Percentiles rank a stretch among this genome's conserved stretches.
Conservation (phyloP, 1,140 invertebrate genomes). For the Aethina tumida region DNA sequence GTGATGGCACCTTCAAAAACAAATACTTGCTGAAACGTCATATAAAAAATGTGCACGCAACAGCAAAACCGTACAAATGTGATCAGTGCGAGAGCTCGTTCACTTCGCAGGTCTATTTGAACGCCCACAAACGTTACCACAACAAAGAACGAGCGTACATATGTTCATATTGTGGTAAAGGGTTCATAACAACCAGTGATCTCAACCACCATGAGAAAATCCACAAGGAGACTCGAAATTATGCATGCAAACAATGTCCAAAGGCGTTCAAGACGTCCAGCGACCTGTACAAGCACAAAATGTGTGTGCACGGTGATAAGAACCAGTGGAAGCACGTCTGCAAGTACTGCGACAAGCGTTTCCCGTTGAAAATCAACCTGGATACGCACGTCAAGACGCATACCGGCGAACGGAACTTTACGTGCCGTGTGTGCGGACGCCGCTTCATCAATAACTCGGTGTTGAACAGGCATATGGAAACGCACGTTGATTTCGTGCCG, state of each 20-base stretch:
- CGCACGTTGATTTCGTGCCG: constrained; percentile 21
- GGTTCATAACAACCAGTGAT: constrained; percentile 43
- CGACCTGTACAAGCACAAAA: constrained; percentile 27
- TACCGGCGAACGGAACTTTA: constrained; percentile 31
- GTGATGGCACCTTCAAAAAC: constrained; percentile 18
- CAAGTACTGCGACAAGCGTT: constrained; percentile 17
- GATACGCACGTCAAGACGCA: constrained; percentile 28
- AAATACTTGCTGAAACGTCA: constrained; percentile 24
- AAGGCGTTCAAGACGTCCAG: constrained; percentile 29
- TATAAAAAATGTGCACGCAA: constrained; percentile 40
- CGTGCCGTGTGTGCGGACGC: constrained; percentile 28
- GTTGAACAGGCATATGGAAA: constrained; percentile 21
- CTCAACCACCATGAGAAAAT: constrained; percentile 29
- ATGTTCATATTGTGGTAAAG: constrained; percentile 57
- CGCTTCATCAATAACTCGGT: constrained; percentile 23
- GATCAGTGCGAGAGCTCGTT: constrained; percentile 68
- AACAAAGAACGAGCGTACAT: constrained; percentile 48
- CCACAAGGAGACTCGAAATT: constrained; percentile 24
- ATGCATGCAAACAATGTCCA: constrained; percentile 21
- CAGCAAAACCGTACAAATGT: constrained; percentile 50
- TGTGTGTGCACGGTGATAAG: constrained; percentile 25
- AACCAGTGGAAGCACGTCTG: constrained; percentile 25
- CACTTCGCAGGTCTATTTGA: constrained; percentile 52
- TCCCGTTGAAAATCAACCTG: constrained; percentile 27
- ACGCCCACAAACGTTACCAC: constrained; percentile 50